Base-by-base conservation (phyloP, 2,888 invertebrate genomes). In the Andricus curvator region DNA sequence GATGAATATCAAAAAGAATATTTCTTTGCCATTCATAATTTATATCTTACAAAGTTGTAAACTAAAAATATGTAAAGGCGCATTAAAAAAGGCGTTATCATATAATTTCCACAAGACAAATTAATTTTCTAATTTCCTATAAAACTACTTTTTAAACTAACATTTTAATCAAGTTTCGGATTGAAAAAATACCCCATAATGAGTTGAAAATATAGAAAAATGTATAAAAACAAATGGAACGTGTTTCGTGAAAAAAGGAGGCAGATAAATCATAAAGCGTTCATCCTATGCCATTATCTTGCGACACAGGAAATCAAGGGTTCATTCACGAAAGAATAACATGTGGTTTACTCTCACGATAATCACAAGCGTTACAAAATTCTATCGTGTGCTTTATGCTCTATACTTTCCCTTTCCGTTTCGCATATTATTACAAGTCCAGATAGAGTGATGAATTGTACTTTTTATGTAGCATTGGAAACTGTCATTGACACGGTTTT, bases 381-480 rank as follows among this genome's bases (percentile, higher is more conserved):
- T 29, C 15, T 25, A 15, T 25, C 15, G 2, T 62, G 17, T 29
- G 5, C 56, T 25, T 29, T 62, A 62, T 62, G 62, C 22, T 62
- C 62, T 25, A 62, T 22, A 25, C 62, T 62, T 62, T 62, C 25
- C 62, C 62, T 62, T 62, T 62, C 62, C 25, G 62, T 62, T 62
- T 62, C 25, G 62, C 25, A 62, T 15, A 62, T 62, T 62, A 62
- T 62, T 25, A 62, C 25, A 13, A 62, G 62, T 62, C n/a, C n/a
- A 56, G n/a, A 56, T 56, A 56, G 20, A 56, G n/a, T 56, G 2
- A 15, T 62, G 62, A 4, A 62, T 62, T 62, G 62, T 22, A 62
- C 22, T 62, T 22, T 62, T 62, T 25, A 62, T 25, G 13, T 25
- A 62, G 25, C 62, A 62, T 62, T 62, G 62, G 25, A 62, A 62